phyloP scores from a whole-genome alignment of 2,797 vertebrate species.

The Sebastes aleutianus region DNA sequence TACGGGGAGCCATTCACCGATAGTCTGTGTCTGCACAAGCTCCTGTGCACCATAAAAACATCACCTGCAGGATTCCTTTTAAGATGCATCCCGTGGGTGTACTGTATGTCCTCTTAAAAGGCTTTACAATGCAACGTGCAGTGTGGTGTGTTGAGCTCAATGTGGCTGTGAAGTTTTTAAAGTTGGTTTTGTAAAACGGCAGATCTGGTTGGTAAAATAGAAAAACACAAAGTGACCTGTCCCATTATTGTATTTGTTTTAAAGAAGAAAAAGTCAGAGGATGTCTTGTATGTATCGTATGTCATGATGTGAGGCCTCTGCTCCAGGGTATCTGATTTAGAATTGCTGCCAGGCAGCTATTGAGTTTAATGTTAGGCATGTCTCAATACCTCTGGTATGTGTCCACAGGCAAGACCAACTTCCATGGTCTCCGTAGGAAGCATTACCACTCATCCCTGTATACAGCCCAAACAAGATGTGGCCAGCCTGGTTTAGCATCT shows the following conservation, averaged over 20 bases:
- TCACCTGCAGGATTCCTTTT: background rate
- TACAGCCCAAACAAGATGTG: constrained; percentile 62
- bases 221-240: background rate
- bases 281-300: background rate
- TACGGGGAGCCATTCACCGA: background rate
- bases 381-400: constrained; percentile 69
- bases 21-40: background rate
- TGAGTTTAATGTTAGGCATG: constrained; percentile 67
- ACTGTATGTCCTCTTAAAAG: background rate
- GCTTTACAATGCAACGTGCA: background rate
- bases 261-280: background rate
- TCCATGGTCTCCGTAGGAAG: constrained; percentile 19
- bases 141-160: background rate
- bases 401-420: constrained; percentile 29
- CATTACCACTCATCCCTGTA: constrained; percentile 33
- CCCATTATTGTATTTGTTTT: background rate
- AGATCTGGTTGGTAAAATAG: background rate
- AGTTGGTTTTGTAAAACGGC: background rate
- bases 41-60: background rate
- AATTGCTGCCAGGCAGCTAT: constrained; percentile 37
- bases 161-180: background rate
- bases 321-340: constrained; percentile 43
- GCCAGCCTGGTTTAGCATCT: constrained; percentile 29
- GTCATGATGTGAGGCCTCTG: constrained; percentile 13
- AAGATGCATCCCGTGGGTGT: background rate